Evolutionary conservation across 2,888 invertebrate genomes (phyloP).

Genomic region (Furcula furcula): DNA sequence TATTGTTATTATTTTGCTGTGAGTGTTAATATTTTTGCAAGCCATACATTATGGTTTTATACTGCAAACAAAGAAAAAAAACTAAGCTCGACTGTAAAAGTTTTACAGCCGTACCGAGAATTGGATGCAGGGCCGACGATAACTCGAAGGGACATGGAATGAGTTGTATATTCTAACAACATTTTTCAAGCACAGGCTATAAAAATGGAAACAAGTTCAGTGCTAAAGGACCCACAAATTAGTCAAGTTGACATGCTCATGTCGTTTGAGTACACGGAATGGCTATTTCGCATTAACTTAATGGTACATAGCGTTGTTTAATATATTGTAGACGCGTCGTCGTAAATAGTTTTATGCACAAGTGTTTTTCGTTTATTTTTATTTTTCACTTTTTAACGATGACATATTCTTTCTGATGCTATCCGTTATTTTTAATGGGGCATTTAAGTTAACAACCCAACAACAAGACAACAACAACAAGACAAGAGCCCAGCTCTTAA

Average conservation of each 20-base stretch:
- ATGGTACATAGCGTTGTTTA: constrained; percentile 34
- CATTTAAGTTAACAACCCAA: constrained; percentile 18
- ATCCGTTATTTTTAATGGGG: constrained; percentile 23
- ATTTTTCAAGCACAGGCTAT: constrained; percentile 32
- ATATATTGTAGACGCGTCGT: constrained; percentile 36
- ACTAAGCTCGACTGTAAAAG: constrained; percentile 42
- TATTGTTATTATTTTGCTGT: neutral
- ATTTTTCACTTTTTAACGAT: constrained; percentile 21
- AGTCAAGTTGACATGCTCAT: constrained; percentile 31
- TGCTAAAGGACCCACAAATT: constrained; percentile 50
- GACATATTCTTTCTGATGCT: constrained; percentile 19
- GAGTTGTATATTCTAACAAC: constrained; percentile 49
- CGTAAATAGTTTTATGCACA: constrained; percentile 36
- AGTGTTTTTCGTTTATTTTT: constrained; percentile 23
- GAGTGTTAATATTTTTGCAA: constrained; percentile 18
- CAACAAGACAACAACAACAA: too few relatives aligned
- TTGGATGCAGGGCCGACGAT: constrained; percentile 44
- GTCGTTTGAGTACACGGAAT: constrained; percentile 27
- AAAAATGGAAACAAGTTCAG: constrained; percentile 35
- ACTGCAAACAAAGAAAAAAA: constrained; percentile 38
- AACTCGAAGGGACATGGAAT: constrained; percentile 42
- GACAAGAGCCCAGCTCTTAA: too few relatives aligned
- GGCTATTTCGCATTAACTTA: constrained; percentile 43
- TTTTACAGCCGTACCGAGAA: constrained; percentile 46
- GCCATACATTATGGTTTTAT: constrained; percentile 45